Base-by-base conservation (phyloP, 2,888 invertebrate genomes). In the Hypsopygia costalis region DNA sequence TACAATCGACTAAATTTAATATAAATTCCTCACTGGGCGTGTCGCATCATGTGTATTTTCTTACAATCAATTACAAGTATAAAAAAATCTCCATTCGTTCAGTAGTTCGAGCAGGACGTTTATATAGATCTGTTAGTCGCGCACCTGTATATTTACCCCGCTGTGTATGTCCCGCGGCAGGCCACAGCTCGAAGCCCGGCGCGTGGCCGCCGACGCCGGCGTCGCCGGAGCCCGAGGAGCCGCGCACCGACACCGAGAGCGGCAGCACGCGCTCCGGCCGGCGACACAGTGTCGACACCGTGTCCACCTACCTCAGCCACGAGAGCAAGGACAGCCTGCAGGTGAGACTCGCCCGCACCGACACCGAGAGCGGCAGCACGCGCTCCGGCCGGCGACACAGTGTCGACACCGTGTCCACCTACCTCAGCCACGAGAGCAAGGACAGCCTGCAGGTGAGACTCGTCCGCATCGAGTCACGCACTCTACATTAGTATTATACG, bases 351-450 rank as follows among this genome's bases (percentile, higher is more conserved):
- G n/a, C n/a, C n/a, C 79, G 90, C 22, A 79, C 93, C 28, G 93
- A 92, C 72, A 90, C 90, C 0, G 94, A 93, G 69, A 91, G 93
- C 42, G 92, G 93, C 62, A 94, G 94, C 68, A 92, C 94, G 35
- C 93, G 94, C 60, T 94, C 94, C 37, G 93, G 93, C 32, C 89
- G 96, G 8, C 86, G 96, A 11, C 96, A 95, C 42, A 95, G 95
- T 70, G 93, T 96, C 30, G 96, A 96, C 74, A 96, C 96, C 7
- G 95, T 96, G 21, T 96, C 96, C 43, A 96, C 96, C 0, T 96
- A 96, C 89, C 91, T 96, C 58, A 96, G 96, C 70, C 95, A 83
- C 60, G 95, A 95, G 77, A 95, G 94, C 83, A 92, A 93, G 70
- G 93, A 93, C 49, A 93, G 93, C 61, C 48, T 77, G 44, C 86